Percentiles rank a stretch among this genome's conserved stretches.
phyloP scores from a whole-genome alignment of 2,888 invertebrate genomes.

The Dilophus febrilis region DNA sequence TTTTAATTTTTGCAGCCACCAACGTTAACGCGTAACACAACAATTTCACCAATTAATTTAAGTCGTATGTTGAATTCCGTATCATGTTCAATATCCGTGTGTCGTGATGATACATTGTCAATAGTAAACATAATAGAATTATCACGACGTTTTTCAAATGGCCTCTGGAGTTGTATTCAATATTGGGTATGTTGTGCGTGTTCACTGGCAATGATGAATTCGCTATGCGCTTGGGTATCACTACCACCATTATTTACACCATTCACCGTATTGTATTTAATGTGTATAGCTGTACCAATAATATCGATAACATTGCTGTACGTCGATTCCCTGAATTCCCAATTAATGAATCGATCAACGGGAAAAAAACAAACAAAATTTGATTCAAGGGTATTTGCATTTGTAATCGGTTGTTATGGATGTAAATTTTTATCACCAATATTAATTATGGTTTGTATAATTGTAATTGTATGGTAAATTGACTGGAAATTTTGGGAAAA shows the following conservation, averaged over 20 bases:
- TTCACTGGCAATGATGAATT: conserved; percentile 35
- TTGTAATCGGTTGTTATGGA: conserved; percentile 79
- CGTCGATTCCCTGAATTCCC: conserved; percentile 57
- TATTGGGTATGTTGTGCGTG: conserved; percentile 31
- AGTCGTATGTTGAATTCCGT: conserved; percentile 71
- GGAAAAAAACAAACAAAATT: conserved; percentile 58
- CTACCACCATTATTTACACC: conserved; percentile 58
- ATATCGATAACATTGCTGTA: conserved; percentile 68
- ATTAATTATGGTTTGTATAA: conserved; percentile 21
- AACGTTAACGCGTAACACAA: conserved; percentile 20
- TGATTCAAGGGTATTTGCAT: conserved; percentile 50
- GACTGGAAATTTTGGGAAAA: too few relatives aligned
- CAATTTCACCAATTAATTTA: conserved; percentile 55
- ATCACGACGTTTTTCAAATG: conserved; percentile 27
- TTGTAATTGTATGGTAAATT: neutral
- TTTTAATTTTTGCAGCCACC: neutral
- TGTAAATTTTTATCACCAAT: conserved; percentile 73
- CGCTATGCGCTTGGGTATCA: conserved; percentile 40
- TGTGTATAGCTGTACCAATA: conserved; percentile 51
- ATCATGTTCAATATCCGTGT: conserved; percentile 71
- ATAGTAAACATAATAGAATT: conserved; percentile 28
- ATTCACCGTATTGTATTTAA: conserved; percentile 56
- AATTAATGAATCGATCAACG: conserved; percentile 72
- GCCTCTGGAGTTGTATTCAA: conserved; percentile 31
- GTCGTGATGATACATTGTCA: conserved; percentile 31